phyloP scores from a whole-genome alignment of 2,797 vertebrate genomes.

The Gambusia yucatana region DNA sequence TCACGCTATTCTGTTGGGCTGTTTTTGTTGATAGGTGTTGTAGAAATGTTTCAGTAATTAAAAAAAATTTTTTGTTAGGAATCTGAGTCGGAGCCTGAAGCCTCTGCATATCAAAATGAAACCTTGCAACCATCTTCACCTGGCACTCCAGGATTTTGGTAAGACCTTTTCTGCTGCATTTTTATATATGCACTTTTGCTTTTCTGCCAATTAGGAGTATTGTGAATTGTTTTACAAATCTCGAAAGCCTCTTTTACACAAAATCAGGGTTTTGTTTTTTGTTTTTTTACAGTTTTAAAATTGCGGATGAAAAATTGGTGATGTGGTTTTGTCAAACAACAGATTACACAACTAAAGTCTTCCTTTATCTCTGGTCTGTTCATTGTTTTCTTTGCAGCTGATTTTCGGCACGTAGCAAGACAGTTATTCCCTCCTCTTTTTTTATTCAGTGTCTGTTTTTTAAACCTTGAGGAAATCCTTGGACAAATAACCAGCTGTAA shows the following conservation, averaged over 20 bases:
- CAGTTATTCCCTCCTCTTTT: background rate
- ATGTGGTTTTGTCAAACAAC: background rate
- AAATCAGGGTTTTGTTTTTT: background rate
- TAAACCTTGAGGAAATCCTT: background rate
- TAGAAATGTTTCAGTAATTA: conserved; percentile 4
- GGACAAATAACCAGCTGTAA: background rate
- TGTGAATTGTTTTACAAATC: background rate
- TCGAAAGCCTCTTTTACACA: background rate
- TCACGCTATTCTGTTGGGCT: conserved; percentile 12
- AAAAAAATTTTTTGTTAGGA: conserved; percentile 48
- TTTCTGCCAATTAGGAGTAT: background rate
- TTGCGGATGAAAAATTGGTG: background rate
- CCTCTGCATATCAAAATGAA: conserved; percentile 18
- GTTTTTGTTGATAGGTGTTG: background rate
- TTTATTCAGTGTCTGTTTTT: background rate
- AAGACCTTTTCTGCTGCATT: conserved; percentile 25
- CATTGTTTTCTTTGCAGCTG: background rate
- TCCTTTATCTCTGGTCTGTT: background rate
- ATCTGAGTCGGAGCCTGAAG: conserved; percentile 36
- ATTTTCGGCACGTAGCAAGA: background rate
- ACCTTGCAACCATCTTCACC: conserved; percentile 42
- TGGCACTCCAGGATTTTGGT: conserved; percentile 55
- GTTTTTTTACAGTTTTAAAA: background rate
- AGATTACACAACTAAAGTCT: background rate
- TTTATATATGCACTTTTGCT: background rate